A percentile compares a stretch with the other conserved stretches of the same genome.
These are phyloP conservation scores for Hetaerina americana DNA, from an alignment of 1,140 invertebrate genomes.

Conservation along the genomic window DNA sequence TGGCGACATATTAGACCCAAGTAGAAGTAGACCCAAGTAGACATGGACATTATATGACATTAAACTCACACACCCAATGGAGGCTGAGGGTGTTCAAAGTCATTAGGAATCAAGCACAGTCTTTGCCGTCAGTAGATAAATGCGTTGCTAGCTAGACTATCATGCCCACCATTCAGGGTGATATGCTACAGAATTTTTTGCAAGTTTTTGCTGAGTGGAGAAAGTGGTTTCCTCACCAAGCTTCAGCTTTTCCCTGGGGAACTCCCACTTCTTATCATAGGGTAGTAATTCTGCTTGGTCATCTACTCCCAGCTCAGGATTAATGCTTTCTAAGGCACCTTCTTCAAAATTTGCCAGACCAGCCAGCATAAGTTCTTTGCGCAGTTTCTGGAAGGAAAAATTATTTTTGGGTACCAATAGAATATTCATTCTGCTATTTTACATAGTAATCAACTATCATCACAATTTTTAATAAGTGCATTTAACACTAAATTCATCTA, in stretches of 20 bases:
- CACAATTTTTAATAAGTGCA: no score
- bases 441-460: no score
- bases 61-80: no score
- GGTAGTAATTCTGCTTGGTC: constrained; percentile 86
- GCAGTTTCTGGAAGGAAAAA: constrained; percentile 33
- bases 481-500: no score
- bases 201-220: constrained; percentile 4
- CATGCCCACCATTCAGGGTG: no score
- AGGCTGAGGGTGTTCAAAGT: no score
- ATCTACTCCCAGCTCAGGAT: constrained; percentile 74
- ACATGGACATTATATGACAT: no score
- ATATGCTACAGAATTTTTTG: constrained; percentile 2
- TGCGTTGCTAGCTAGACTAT: no score
- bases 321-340: constrained; percentile 64
- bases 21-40: no score
- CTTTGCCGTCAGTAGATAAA: no score
- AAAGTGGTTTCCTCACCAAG: constrained; percentile 43
- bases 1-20: no score
- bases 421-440: constrained; percentile 14
- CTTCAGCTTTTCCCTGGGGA: constrained; percentile 68
- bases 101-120: no score
- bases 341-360: constrained; percentile 64
- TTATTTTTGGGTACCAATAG: not conserved
- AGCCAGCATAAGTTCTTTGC: constrained; percentile 44
- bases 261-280: constrained; percentile 82